phyloP scores from a whole-genome alignment of 2,888 invertebrate genomes.

The Limnephilus auricula region DNA sequence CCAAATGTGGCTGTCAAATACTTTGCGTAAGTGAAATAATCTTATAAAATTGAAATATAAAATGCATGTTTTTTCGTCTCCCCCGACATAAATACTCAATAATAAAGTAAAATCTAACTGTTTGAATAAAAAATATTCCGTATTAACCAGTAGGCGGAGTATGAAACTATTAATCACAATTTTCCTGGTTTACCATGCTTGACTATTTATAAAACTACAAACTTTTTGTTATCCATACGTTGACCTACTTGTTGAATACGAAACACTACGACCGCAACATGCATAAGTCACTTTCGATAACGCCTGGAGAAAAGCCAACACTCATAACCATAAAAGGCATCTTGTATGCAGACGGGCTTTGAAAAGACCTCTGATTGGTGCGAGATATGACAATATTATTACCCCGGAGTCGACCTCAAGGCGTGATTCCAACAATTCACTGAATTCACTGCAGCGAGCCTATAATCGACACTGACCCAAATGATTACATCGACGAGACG shows the following conservation, averaged over 20 bases:
- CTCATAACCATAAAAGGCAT: slow-evolving; percentile 25
- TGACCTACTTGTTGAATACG: not conserved
- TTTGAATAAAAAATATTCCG: too few relatives aligned
- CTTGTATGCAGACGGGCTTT: slow-evolving; percentile 30
- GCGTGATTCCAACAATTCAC: slow-evolving; percentile 10
- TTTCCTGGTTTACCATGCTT: not conserved
- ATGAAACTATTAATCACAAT: too few relatives aligned
- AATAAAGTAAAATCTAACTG: too few relatives aligned
- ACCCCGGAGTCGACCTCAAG: slow-evolving; percentile 29
- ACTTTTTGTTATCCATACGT: not conserved
- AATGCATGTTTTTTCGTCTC: too few relatives aligned
- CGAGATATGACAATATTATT: slow-evolving; percentile 17
- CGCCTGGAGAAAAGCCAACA: not conserved
- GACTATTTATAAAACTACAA: not conserved
- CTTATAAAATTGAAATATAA: too few relatives aligned
- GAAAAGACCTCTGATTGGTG: slow-evolving; percentile 9
- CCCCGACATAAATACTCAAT: too few relatives aligned
- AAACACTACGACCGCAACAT: not conserved
- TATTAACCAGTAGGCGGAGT: too few relatives aligned
- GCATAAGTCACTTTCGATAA: not conserved
- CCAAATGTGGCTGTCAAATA: too few relatives aligned
- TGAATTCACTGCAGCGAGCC: slow-evolving; percentile 25
- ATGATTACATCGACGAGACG: slow-evolving; percentile 47
- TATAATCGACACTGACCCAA: slow-evolving; percentile 42
- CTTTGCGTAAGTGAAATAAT: too few relatives aligned